These are phyloP conservation scores for Morpho deidamia DNA, from an alignment of 2,888 invertebrate genomes.

Conservation along the genomic window DNA sequence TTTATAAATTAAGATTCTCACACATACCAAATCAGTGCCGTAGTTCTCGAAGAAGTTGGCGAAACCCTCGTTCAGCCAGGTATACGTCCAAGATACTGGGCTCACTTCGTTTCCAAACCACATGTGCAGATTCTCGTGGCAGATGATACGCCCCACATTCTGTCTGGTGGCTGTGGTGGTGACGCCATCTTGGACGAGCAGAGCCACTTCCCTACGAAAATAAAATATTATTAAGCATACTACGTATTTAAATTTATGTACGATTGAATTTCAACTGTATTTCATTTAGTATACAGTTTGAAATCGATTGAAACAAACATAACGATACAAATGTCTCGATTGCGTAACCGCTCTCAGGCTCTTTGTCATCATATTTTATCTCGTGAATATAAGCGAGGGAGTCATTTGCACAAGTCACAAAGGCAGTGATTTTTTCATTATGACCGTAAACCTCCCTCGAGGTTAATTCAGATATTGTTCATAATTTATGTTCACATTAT, in stretches of 20 bases:
- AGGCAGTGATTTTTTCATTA: background rate
- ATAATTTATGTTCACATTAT: background rate
- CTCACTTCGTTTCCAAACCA: slow-evolving; percentile 90
- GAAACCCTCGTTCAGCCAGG: slow-evolving; percentile 85
- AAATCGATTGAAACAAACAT: too few relatives aligned
- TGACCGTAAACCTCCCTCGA: background rate
- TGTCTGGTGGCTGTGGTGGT: slow-evolving; percentile 57
- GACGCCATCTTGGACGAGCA: slow-evolving; percentile 57
- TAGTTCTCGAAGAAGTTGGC: slow-evolving; percentile 84
- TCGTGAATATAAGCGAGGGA: background rate
- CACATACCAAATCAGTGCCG: slow-evolving; percentile 51
- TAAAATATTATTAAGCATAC: background rate
- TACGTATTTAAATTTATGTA: background rate
- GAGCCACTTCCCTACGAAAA: slow-evolving; percentile 56
- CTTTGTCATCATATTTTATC: slow-evolving; percentile 14
- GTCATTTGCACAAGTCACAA: background rate
- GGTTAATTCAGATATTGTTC: background rate
- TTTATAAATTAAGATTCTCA: too few relatives aligned
- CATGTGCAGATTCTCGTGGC: slow-evolving; percentile 83
- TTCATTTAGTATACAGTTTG: too few relatives aligned
- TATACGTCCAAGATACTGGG: slow-evolving; percentile 83
- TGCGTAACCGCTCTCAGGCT: background rate
- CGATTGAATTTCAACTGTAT: too few relatives aligned
- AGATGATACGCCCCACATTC: slow-evolving; percentile 72
- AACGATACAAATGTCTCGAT: too few relatives aligned